A percentile compares a stretch with the other conserved stretches of the same genome.
phyloP scores from a whole-genome alignment of 2,888 invertebrate species.

The Adelognathus sp. region DNA sequence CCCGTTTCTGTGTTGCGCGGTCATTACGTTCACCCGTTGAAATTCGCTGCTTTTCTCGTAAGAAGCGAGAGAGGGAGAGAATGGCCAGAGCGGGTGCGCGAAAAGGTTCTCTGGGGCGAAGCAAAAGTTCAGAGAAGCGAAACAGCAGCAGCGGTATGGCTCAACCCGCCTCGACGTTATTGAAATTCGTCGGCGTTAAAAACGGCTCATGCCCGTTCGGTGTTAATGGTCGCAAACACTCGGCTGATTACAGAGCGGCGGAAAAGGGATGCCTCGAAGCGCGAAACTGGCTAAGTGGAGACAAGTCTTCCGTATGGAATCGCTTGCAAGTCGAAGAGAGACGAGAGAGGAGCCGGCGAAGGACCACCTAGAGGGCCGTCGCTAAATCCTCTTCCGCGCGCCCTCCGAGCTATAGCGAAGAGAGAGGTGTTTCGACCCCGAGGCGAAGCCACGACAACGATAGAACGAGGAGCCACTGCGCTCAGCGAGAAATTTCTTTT shows the following conservation, averaged over 20 bases:
- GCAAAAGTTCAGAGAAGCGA: not conserved
- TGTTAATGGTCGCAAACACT: slow-evolving; percentile 70
- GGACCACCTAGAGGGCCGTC: slow-evolving; percentile 71
- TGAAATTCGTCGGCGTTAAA: slow-evolving; percentile 64
- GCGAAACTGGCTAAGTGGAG: slow-evolving; percentile 58
- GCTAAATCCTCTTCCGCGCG: slow-evolving; percentile 65
- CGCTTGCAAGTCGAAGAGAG: slow-evolving; percentile 18
- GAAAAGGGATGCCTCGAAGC: slow-evolving; percentile 62
- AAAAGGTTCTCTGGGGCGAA: not conserved
- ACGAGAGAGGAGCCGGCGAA: slow-evolving; percentile 40
- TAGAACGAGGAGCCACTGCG: slow-evolving; percentile 36
- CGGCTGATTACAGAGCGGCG: slow-evolving; percentile 75
- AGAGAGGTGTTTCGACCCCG: slow-evolving; percentile 33
- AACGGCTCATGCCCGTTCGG: slow-evolving; percentile 54
- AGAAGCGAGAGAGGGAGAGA: too few species aligned
- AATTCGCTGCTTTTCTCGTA: slow-evolving; percentile 34
- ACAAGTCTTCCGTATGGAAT: not conserved
- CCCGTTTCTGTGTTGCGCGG: slow-evolving; percentile 2
- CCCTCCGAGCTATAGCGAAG: slow-evolving; percentile 50
- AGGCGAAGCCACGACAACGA: slow-evolving; percentile 41
- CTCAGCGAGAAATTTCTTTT: slow-evolving; percentile 48
- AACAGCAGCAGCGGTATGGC: slow-evolving; percentile 27
- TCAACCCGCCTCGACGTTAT: slow-evolving; percentile 57
- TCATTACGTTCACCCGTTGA: slow-evolving; percentile 41
- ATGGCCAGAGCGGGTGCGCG: not conserved